Base-by-base conservation (phyloP, 30 jellyfish, hydroid and myxozoan genomes). In the Pelagia noctiluca region DNA sequence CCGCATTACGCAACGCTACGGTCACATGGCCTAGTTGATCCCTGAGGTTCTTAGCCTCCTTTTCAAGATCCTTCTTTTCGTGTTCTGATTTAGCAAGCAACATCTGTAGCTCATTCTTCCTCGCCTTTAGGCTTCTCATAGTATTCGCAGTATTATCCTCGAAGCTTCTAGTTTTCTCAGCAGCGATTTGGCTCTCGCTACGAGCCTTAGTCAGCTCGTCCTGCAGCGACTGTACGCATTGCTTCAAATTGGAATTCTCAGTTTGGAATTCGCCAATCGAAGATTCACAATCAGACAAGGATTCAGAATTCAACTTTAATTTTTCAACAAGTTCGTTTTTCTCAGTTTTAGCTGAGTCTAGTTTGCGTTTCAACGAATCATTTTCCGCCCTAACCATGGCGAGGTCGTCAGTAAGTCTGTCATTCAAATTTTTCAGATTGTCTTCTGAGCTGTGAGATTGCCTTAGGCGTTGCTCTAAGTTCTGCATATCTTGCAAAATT, bases 81-180 rank as follows among this genome's bases (percentile, higher is more conserved):
- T 85, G 96, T 61, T 83, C 82, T 16, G 82, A 46, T 1, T 66
- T 70, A 1, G 78, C 82, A 3, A 77, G 73, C 68, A 50, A 79
- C 42, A 84, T 62, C 66, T 90, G 97, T 37, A 85, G 80, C 53
- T 84, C 96, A 69, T 72, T 90, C 48, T 90, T 92, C 73, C 96
- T 68, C 26, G 97, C 96, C 76, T 93, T 93, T 66, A 93, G 71
- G 62, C 96, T 87, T 64, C 97, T 77, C 60, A 87, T 71, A 11
- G 73, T 66, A 25, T 60, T 86, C 26, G 96, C 93, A 38, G 80
- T 69, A 7, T 63, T 35, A 29, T 93, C 98, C 23, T 93, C 96
- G 7, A 63, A 3, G 18, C 65, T 80, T 31, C 79, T 26, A 36
- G 89, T 24, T 60, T 73, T 82, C 22, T 75, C 93, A 0, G 82